phyloP scores from a whole-genome alignment of 2,888 invertebrate genomes.

The Adineta ricciae region DNA sequence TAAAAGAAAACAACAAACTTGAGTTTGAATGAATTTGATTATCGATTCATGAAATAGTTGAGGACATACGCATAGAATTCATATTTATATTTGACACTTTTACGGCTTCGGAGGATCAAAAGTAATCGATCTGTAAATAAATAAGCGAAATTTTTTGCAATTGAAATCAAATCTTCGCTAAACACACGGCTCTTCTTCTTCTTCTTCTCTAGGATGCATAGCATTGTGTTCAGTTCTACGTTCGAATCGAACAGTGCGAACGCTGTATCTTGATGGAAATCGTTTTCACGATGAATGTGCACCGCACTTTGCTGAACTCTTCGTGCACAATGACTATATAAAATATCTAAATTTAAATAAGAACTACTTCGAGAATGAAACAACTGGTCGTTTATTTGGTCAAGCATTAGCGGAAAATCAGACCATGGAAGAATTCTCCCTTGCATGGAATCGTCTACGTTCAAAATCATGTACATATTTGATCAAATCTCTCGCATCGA shows the following conservation, averaged over 20 bases:
- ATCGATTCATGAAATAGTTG: no score
- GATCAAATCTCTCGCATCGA: not conserved
- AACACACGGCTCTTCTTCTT: no score
- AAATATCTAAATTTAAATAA: not conserved
- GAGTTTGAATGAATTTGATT: no score
- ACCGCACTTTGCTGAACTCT: not conserved
- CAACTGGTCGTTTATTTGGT: not conserved
- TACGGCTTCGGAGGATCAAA: not conserved
- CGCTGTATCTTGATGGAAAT: not conserved
- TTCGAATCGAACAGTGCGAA: not conserved
- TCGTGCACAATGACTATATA: not conserved
- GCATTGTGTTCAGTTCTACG: not conserved
- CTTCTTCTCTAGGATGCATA: not conserved
- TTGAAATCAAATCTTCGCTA: no score
- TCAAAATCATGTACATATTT: not conserved
- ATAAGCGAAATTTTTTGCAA: no score
- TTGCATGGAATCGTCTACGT: conserved; percentile 14
- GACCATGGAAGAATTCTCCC: not conserved
- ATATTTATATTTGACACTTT: not conserved
- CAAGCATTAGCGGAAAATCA: not conserved
- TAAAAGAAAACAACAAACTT: no score
- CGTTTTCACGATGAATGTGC: conserved; percentile 16
- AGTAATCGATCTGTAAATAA: not conserved
- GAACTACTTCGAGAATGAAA: not conserved
- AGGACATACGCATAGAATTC: no score